Conservation (phyloP, 1,140 invertebrate species). For the Sesamia nonagrioides region DNA sequence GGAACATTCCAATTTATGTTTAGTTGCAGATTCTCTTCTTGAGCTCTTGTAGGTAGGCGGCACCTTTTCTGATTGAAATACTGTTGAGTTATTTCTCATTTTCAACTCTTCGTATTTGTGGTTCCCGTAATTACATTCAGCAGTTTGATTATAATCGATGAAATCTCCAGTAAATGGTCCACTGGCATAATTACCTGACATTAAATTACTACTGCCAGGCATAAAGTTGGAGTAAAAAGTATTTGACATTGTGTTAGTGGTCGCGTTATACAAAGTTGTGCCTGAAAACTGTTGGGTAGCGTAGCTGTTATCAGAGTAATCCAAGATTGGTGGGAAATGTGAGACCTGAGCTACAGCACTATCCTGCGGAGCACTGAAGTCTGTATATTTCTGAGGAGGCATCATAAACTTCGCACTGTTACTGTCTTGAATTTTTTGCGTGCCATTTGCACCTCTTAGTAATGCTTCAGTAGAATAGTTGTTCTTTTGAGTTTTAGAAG, state of each 20-base stretch:
- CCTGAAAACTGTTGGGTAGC: constrained; percentile 79
- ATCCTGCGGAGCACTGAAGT: constrained; percentile 75
- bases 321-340: constrained; percentile 81
- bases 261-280: constrained; percentile 80
- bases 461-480: constrained; percentile 83
- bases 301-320: constrained; percentile 81
- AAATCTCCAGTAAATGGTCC: constrained; percentile 79
- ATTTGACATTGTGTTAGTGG: constrained; percentile 83
- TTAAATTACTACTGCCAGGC: constrained; percentile 76
- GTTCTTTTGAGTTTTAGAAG: constrained; percentile 78
- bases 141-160: constrained; percentile 79
- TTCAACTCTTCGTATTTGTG: constrained; percentile 81
- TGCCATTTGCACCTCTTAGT: constrained; percentile 76
- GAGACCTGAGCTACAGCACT: constrained; percentile 81
- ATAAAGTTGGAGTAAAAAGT: constrained; percentile 84
- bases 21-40: constrained; percentile 75
- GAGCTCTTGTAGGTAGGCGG: constrained; percentile 71
- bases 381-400: constrained; percentile 75
- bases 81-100: constrained; percentile 72
- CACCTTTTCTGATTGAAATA: constrained; percentile 74
- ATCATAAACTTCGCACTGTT: constrained; percentile 73
- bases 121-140: constrained; percentile 81
- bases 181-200: constrained; percentile 76
- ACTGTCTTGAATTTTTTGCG: constrained; percentile 76
- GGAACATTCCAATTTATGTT: constrained; percentile 83